Base-by-base conservation (phyloP, 1,140 invertebrate species). In the Muscidifurax raptorellus region DNA sequence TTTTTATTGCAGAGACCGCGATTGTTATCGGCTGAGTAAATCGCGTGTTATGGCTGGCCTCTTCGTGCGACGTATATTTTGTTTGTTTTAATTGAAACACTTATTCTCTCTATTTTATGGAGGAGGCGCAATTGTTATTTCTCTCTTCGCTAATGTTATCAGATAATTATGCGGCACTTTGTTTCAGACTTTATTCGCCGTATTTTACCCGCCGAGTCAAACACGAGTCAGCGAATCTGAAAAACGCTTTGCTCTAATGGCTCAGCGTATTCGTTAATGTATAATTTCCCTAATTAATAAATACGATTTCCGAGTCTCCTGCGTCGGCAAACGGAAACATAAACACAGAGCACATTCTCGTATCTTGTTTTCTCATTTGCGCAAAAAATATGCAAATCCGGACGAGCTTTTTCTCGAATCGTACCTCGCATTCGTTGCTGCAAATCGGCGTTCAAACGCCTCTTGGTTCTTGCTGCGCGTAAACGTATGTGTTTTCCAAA, bases 1-100 rank as follows among this genome's bases (percentile, higher is more conserved):
- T 83, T 83, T 83, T 83, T 83, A 47, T 66, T 52, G 27, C 18
- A 6, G 13, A 9, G 6, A n/a, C 13, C 25, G n/a, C n/a, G 59
- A 83, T 77, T 64, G 44, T 66, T 44, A 77, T 77, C 36, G 52
- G 13, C 10, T 59, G n/a, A n/a, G 6, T 32, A 72, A 82, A 32
- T 74, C 28, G 66, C 52, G 18, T 69, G n/a, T 32, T 30, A 12
- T n/a, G n/a, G n/a, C n/a, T n/a, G n/a, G 32, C 13, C 28, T 30
- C 44, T 18, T 72, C 69, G 2, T 1, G 9, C 1, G 0, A 28
- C 2, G n/a, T 82, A 74, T 74, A 74, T 74, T 74, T 82, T 64
- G 44, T 75, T 40, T 64, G 13, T 44, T 82, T 82, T 82, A 66
- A 76, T 82, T 66, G 59, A 64, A 32, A 27, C 52, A 52, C 52